These are phyloP conservation scores for Eudyptes chrysolophus DNA, from an alignment of 2,113 vertebrate species.

Conservation along the genomic window DNA sequence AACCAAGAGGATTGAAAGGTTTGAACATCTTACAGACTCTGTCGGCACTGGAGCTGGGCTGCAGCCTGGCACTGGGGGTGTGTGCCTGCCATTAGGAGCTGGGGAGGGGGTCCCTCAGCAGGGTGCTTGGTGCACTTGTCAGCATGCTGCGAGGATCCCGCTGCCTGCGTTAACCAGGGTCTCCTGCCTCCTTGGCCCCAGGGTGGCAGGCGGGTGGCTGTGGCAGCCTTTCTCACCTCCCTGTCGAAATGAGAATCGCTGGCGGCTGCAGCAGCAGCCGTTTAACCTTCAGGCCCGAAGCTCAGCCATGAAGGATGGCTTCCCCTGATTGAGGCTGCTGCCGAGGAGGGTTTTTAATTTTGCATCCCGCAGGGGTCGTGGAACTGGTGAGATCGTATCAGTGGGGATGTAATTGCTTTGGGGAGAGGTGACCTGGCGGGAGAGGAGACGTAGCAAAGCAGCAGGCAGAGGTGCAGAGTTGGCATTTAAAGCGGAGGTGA, in stretches of 20 bases:
- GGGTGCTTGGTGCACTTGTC: background rate
- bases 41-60: rapidly evolving
- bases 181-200: background rate
- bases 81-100: background rate
- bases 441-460: background rate
- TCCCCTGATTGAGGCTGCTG: background rate
- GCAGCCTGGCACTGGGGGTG: background rate
- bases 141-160: background rate
- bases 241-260: background rate
- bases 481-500: background rate
- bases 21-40: background rate
- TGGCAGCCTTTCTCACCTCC: background rate
- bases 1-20: background rate
- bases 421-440: background rate
- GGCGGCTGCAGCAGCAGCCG: background rate
- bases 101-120: background rate
- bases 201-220: background rate
- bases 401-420: background rate
- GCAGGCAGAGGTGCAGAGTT: background rate
- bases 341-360: background rate
- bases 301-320: background rate
- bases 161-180: background rate
- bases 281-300: background rate
- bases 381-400: background rate
- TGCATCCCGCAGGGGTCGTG: background rate